phyloP scores from a whole-genome alignment of 2,888 invertebrate genomes.

The Parascotia fuliginaria region DNA sequence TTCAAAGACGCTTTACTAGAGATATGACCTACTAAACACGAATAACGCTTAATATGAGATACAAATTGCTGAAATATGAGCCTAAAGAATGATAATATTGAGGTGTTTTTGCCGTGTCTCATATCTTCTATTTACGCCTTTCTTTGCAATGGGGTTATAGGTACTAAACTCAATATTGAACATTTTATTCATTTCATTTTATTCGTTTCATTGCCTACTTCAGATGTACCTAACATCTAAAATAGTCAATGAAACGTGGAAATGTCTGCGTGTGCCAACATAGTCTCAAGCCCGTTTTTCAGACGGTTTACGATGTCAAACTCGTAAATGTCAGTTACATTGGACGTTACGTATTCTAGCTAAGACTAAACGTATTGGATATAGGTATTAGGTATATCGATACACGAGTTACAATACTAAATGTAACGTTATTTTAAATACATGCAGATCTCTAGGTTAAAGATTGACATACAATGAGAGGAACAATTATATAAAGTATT shows the following conservation, averaged over 20 bases:
- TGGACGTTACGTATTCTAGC: constrained; percentile 25
- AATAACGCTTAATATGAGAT: too few species aligned
- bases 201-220: too few species aligned
- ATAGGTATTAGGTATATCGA: constrained; percentile 14
- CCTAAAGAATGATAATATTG: too few species aligned
- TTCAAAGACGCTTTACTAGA: too few species aligned
- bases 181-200: too few species aligned
- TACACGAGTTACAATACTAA: constrained; percentile 19
- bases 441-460: constrained; percentile 5
- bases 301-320: constrained; percentile 44
- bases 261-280: constrained; percentile 20
- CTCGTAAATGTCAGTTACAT: constrained; percentile 36
- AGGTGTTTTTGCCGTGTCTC: too few species aligned
- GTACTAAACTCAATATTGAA: constrained; percentile 9
- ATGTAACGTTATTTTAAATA: constrained; percentile 25
- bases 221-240: constrained; percentile 1
- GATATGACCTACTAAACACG: too few species aligned
- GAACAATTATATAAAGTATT: too few species aligned
- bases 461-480: constrained; percentile 7
- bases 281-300: constrained; percentile 43
- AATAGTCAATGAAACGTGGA: constrained; percentile 15
- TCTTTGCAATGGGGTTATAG: too few species aligned
- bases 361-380: constrained; percentile 21
- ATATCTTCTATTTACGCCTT: too few species aligned
- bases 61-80: too few species aligned